Base-by-base conservation (phyloP, 2,797 vertebrate genomes). In the Limnodromus scolopaceus region DNA sequence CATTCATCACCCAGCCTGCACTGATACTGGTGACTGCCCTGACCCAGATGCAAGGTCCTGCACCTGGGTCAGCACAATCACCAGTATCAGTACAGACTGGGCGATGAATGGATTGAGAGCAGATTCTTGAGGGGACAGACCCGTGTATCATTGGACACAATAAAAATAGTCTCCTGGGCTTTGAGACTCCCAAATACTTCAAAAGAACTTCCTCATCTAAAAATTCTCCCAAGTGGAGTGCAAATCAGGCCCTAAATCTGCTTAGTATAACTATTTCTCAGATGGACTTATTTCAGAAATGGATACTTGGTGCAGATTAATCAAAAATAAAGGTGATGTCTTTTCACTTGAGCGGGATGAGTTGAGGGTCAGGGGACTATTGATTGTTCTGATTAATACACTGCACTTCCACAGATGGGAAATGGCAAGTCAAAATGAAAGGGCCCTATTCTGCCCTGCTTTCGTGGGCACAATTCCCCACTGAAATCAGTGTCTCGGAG, bases 301-400 rank as follows among this genome's bases (percentile, higher is more conserved):
- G 48, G 34, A 48, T 79, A 58, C 28, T 61, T 71, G 46, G 43
- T 20, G 23, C 30, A 48, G 70, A 91, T 94, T 95, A 93, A 91
- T 87, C 88, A 89, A 93, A 96, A 91, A 18, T 5, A 86, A 64
- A 92, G 57, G 72, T 64, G 58, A 81, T 65, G 39, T 36, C 34
- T 91, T 89, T 68, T 68, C 6, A 0, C 32, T 79, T 65, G 68
- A 93, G 24, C 68, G 39, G 51, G 27, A 53, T 86, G 45, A 6
- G 6, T 74, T 36, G 39, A 85, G 75, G 84, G 84, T 92, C 86
- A 95, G 54, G 43, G 84, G 38, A 77, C 72, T 93, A 97, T 96
- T 61, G 95, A 96, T 96, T 93, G 57, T 43, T 86, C 69, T 95
- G 94, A 94, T 97, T 97, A 95, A 97, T 97, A 95, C 75, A 97